Conservation (phyloP, 2,888 invertebrate species). For the Melolontha melolontha region DNA sequence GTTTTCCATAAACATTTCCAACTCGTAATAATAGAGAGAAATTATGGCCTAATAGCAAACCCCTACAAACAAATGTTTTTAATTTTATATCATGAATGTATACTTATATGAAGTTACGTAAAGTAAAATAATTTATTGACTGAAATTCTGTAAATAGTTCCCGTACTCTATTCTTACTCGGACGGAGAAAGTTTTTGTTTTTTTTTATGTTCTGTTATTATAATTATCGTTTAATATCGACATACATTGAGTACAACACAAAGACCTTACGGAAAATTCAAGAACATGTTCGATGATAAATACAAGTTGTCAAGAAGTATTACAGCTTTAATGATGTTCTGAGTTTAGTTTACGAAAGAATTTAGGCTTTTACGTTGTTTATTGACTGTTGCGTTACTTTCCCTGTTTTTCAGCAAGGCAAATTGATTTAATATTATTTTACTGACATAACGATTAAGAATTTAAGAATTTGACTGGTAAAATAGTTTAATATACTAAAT, state of each 20-base stretch:
- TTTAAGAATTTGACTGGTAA: too few species aligned
- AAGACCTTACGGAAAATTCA: conserved; percentile 22
- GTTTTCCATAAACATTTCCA: conserved; percentile 22
- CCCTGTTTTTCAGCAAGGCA: too few species aligned
- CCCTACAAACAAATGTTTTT: too few species aligned
- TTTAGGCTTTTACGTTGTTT: too few species aligned
- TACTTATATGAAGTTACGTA: too few species aligned
- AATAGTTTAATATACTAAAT: too few species aligned
- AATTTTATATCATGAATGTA: too few species aligned
- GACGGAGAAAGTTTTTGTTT: too few species aligned
- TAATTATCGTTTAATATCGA: conserved; percentile 16
- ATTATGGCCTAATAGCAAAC: too few species aligned
- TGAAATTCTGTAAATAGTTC: conserved; percentile 15
- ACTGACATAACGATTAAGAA: too few species aligned
- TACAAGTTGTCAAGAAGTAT: conserved; percentile 4
- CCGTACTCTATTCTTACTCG: neutral
- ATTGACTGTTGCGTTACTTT: too few species aligned
- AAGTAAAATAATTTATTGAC: neutral
- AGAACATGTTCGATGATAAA: conserved; percentile 14
- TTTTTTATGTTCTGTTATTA: conserved; percentile 22
- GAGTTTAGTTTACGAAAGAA: conserved; percentile 23
- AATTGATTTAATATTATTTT: too few species aligned
- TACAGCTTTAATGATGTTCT: conserved; percentile 27
- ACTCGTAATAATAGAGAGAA: neutral
- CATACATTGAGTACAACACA: conserved; percentile 9